Evolutionary conservation across 2,888 invertebrate species (phyloP).

Genomic region (Cerceris rybyensis): DNA sequence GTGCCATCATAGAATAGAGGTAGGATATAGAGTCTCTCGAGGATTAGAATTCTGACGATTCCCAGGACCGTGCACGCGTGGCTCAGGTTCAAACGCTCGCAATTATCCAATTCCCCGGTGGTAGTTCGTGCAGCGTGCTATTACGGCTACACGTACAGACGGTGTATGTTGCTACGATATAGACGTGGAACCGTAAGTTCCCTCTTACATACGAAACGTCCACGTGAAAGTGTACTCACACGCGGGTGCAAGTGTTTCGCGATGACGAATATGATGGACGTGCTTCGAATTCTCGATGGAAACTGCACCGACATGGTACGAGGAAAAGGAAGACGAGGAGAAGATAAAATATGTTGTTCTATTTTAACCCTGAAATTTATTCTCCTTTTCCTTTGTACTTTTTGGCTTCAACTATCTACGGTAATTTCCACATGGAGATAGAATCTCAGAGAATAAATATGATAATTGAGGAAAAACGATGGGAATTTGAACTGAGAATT

Average conservation of each 20-base stretch:
- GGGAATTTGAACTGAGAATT: too few relatives aligned
- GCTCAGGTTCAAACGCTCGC: slow-evolving; percentile 66
- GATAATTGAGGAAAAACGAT: too few relatives aligned
- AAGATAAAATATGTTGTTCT: too few relatives aligned
- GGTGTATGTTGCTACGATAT: slow-evolving; percentile 21
- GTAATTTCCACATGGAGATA: too few relatives aligned
- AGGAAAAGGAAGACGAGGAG: too few relatives aligned
- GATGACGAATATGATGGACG: neutral
- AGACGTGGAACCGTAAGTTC: neutral
- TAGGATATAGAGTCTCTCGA: neutral
- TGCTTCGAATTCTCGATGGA: too few relatives aligned
- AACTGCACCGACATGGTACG: too few relatives aligned
- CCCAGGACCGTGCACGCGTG: slow-evolving; percentile 61
- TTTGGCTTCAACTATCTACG: too few relatives aligned
- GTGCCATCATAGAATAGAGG: neutral
- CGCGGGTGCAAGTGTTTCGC: neutral
- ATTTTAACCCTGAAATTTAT: too few relatives aligned
- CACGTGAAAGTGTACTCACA: neutral
- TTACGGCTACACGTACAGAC: slow-evolving; percentile 22
- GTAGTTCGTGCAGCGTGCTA: slow-evolving; percentile 53
- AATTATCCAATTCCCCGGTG: slow-evolving; percentile 65
- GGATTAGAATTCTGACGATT: slow-evolving; percentile 42
- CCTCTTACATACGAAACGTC: neutral
- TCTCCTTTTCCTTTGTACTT: too few relatives aligned
- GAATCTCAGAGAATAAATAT: too few relatives aligned